Evolutionary conservation across 2,888 invertebrate species (phyloP).

Genomic region (Tyria jacobaeae): DNA sequence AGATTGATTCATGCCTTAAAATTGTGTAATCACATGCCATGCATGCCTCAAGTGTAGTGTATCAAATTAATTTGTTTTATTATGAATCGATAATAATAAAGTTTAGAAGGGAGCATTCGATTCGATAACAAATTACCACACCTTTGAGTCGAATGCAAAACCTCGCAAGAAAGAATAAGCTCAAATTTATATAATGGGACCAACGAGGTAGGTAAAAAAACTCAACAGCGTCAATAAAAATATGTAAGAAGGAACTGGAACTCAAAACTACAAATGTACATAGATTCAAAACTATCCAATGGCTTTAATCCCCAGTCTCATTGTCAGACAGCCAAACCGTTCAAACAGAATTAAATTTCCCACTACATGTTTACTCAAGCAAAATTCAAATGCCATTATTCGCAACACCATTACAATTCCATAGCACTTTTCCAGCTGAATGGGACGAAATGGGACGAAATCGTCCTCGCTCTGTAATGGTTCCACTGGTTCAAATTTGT

Average conservation of each 20-base stretch:
- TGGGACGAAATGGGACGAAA: constrained; percentile 60
- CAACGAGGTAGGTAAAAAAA: neutral
- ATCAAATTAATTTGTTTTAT: too few relatives aligned
- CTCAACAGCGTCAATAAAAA: neutral
- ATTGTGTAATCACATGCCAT: too few relatives aligned
- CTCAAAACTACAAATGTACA: constrained; percentile 2
- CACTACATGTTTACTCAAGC: constrained; percentile 55
- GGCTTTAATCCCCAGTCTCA: constrained; percentile 33
- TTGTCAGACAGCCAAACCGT: constrained; percentile 40
- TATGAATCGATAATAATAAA: too few relatives aligned
- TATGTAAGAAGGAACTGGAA: neutral
- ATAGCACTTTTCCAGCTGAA: constrained; percentile 68
- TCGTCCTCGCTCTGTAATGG: constrained; percentile 62
- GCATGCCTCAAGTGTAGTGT: too few relatives aligned
- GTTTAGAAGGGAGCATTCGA: too few relatives aligned
- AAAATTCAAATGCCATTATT: constrained; percentile 59
- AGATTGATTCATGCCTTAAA: too few relatives aligned
- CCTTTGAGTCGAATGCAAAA: neutral
- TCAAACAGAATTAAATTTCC: constrained; percentile 46
- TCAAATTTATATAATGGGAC: neutral
- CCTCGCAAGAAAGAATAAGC: too few relatives aligned
- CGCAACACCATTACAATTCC: constrained; percentile 61
- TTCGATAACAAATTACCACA: neutral
- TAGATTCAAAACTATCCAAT: constrained; percentile 26
- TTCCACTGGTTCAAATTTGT: constrained; percentile 65